Conservation (phyloP, 2,888 invertebrate species). For the Hydrotaea cyrtoneurina region DNA sequence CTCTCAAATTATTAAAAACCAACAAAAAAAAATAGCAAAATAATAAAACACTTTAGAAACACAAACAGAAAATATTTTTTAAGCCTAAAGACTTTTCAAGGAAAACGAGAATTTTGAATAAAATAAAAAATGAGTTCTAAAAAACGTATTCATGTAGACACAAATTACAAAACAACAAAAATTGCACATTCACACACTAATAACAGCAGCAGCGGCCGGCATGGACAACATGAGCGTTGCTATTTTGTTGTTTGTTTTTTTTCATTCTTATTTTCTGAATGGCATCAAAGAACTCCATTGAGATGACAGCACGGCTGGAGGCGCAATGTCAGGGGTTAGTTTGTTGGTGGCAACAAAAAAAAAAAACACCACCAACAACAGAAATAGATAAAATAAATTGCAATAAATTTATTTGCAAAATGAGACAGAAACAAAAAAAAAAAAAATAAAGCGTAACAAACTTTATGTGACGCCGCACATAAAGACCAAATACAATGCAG, state of each 20-base stretch:
- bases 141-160: conserved; percentile 49
- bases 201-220: background rate
- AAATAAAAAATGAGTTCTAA: conserved; percentile 50
- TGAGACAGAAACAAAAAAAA: background rate
- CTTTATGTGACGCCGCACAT: background rate
- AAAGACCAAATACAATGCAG: no score
- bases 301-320: background rate
- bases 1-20: conserved; percentile 8
- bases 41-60: background rate
- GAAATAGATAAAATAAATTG: conserved; percentile 30
- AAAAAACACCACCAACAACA: no score
- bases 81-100: conserved; percentile 64
- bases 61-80: conserved; percentile 46
- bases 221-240: background rate
- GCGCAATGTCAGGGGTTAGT: conserved; percentile 10
- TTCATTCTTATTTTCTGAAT: no score
- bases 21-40: background rate
- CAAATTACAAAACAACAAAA: conserved; percentile 49
- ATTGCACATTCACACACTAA: conserved; percentile 55
- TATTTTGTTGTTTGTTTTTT: background rate
- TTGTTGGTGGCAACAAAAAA: background rate
- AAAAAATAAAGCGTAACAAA: background rate
- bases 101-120: conserved; percentile 58
- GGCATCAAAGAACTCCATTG: background rate
- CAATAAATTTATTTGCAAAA: background rate